A percentile compares a stretch with the other conserved stretches of the same genome.
These are phyloP conservation scores for Tyrannus savana DNA, from an alignment of 2,113 vertebrate genomes.

Conservation along the genomic window DNA sequence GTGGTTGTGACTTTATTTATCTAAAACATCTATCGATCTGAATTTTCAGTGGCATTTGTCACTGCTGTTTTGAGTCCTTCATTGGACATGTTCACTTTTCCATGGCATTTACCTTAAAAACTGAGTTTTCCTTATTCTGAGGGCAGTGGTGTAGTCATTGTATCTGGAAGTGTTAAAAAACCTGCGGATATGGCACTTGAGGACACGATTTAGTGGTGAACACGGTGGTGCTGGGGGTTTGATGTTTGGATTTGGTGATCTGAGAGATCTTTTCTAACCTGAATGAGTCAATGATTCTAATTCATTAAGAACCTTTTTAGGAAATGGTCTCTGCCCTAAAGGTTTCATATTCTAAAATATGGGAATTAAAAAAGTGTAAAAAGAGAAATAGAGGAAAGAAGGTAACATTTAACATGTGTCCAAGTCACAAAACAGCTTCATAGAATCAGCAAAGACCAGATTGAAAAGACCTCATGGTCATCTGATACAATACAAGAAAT, in stretches of 20 bases:
- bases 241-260: neutral
- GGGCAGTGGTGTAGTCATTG: neutral
- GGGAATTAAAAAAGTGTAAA: neutral
- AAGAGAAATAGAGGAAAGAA: neutral
- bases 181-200: neutral
- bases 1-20: neutral
- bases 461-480: neutral
- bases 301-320: neutral
- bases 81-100: neutral
- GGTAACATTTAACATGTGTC: neutral
- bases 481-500: neutral
- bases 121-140: neutral
- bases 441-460: neutral
- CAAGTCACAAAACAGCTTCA: neutral
- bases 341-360: neutral
- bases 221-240: neutral
- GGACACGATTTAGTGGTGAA: neutral
- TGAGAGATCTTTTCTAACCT: neutral
- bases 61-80: neutral
- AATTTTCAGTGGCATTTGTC: neutral
- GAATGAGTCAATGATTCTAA: neutral
- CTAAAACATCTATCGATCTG: neutral
- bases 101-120: neutral
- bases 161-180: neutral
- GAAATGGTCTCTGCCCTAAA: neutral